Evolutionary conservation across 2,113 vertebrate genomes (phyloP).

Genomic region (Tetraodon nigroviridis): DNA sequence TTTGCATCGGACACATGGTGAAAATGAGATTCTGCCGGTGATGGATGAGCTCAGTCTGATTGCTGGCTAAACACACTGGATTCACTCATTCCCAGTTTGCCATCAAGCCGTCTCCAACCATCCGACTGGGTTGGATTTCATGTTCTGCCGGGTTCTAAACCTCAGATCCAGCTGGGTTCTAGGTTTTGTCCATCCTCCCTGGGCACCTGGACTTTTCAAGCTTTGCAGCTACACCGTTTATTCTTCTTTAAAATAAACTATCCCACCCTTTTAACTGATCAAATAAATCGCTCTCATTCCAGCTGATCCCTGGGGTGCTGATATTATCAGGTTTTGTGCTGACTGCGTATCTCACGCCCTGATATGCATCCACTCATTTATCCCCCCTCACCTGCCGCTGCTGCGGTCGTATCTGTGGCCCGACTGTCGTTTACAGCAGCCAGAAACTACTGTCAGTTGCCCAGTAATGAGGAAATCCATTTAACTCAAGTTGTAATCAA

Average conservation of each 20-base stretch:
- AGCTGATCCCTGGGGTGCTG: no score
- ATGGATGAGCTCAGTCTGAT: constrained; percentile 35
- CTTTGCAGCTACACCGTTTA: no score
- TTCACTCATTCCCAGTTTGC: constrained; percentile 3
- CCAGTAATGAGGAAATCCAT: constrained; percentile 39
- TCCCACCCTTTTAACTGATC: no score
- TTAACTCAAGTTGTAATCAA: constrained; percentile 26
- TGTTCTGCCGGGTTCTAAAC: not conserved
- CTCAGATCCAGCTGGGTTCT: no score
- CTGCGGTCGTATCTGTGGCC: not conserved
- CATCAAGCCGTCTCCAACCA: constrained; percentile 3
- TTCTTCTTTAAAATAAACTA: no score
- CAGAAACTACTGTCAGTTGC: constrained; percentile 13
- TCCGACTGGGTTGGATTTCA: constrained; percentile 9
- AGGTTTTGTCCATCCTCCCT: no score
- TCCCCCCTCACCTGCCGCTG: not conserved
- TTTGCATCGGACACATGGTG: constrained; percentile 41
- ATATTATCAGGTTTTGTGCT: no score
- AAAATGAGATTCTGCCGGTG: constrained; percentile 47
- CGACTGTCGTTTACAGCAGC: constrained; percentile 1
- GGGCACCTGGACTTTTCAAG: no score
- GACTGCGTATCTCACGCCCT: not conserved
- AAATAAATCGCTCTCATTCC: no score
- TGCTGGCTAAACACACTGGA: constrained; percentile 27
- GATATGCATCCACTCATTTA: not conserved